phyloP scores from a whole-genome alignment of 2,888 invertebrate genomes.

The Drosophila mettleri region DNA sequence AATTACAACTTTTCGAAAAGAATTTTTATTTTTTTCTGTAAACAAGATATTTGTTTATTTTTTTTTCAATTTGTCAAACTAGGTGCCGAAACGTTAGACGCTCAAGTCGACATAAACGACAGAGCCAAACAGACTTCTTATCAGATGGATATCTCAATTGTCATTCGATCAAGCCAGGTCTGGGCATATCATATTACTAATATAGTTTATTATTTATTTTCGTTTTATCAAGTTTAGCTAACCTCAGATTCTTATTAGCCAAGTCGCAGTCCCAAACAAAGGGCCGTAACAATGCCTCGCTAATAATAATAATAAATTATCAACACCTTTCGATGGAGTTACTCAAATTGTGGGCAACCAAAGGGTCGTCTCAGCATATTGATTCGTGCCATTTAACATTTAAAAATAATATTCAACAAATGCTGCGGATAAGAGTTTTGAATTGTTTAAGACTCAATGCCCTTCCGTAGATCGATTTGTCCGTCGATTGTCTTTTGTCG shows the following conservation, averaged over 20 bases:
- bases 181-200: conserved; percentile 15
- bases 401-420: conserved; percentile 62
- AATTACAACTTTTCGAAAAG: conserved; percentile 14
- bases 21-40: conserved; percentile 5
- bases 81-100: conserved; percentile 2
- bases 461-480: conserved; percentile 48
- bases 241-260: conserved; percentile 25
- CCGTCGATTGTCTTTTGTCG: conserved; percentile 43
- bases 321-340: conserved; percentile 57
- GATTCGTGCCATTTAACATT: conserved; percentile 48
- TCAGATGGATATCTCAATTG: not conserved
- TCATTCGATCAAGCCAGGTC: not conserved
- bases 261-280: conserved; percentile 42
- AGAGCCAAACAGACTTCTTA: not conserved
- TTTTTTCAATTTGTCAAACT: conserved; percentile 17
- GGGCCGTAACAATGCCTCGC: conserved; percentile 55
- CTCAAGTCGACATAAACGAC: not conserved
- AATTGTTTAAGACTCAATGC: conserved; percentile 47
- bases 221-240: conserved; percentile 12
- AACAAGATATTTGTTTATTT: conserved; percentile 9
- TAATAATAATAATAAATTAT: conserved; percentile 76
- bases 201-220: conserved; percentile 27
- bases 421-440: conserved; percentile 20
- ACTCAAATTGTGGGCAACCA: conserved; percentile 19
- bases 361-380: conserved; percentile 21